Evolutionary conservation across 2,888 invertebrate species (phyloP), one percentile per base, ranked within the genome.

Genomic region (Pyrrhia umbra): DNA sequence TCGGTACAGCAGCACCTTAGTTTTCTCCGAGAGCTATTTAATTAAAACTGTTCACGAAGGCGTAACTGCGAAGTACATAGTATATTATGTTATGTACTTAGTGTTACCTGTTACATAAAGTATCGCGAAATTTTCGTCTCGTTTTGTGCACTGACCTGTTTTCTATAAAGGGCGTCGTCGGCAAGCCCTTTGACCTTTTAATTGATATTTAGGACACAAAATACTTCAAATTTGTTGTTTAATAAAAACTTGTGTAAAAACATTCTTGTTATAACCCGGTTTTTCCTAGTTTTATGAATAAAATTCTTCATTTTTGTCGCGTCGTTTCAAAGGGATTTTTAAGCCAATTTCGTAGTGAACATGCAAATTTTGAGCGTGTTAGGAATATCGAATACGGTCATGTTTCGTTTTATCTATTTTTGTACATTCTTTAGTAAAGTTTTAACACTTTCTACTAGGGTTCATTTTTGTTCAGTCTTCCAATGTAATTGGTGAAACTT

Each of bases 131-230:
- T 55, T 54, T 58, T 58, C 18, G 51, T 67, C 34, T 58, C 30
- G 37, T 62, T 50, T 3, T 37, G 66, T 61, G 55, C 66, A 64
- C n/a, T 78, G 79, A 75, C 76, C 79, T 70, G 63, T 42, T 75
- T 76, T 55, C 20, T 60, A 21, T 49, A 43, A 62, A 72, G 63
- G 68, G 46, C 51, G 18, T 21, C 45, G 45, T 18, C n/a, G 34
- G 47, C 27, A 25, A 27, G 13, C 47, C 23, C 47, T 59, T 20
- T 72, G 27, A 68, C 61, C 74, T 72, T 77, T 68, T 54, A 37
- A 51, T 6, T 64, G 66, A 60, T 37, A 73, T 77, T 77, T 42
- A 13, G 6, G 23, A 43, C 21, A 18, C 5, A 52, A 52, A 25
- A 49, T 21, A 39, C 37, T 42, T 16, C 30, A 13, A 30, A 27